Percentiles rank a stretch among this genome's conserved stretches.
Conservation (phyloP, 1,140 invertebrate species). For the Euura saliciscinereae region DNA sequence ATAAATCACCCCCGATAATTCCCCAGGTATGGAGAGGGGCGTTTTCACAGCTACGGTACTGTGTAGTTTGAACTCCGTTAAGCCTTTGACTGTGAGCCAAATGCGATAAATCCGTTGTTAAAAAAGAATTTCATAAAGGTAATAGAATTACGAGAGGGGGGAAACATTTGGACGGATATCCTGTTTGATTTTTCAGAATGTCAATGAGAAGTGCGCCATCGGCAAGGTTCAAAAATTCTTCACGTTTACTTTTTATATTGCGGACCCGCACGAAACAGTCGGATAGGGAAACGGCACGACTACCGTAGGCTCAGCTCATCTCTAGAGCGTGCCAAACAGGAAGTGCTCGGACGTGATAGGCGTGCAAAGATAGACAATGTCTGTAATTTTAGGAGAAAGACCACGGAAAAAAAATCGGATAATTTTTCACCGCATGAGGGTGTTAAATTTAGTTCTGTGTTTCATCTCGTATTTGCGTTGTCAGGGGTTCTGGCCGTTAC, state of each 20-base stretch:
- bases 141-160: too few species aligned
- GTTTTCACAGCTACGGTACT: neutral
- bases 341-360: slow-evolving; percentile 5
- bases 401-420: neutral
- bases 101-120: neutral
- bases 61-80: neutral
- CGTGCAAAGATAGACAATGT: neutral
- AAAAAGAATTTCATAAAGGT: neutral
- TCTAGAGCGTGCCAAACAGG: slow-evolving; percentile 6
- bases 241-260: too few species aligned
- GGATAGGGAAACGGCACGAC: neutral
- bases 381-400: neutral
- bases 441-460: too few species aligned
- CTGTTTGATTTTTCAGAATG: neutral
- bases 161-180: neutral
- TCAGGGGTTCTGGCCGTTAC: too few species aligned
- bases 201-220: too few species aligned
- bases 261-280: too few species aligned
- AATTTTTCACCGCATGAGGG: too few species aligned
- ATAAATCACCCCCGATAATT: neutral
- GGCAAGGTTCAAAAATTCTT: too few species aligned
- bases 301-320: neutral
- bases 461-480: too few species aligned
- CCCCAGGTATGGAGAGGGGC: neutral
- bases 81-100: slow-evolving; percentile 1